Evolutionary conservation across 37 sponge, comb jelly and placozoan species (phyloP), one percentile per base, ranked within the genome.

Genomic region (Amphimedon queenslandica): DNA sequence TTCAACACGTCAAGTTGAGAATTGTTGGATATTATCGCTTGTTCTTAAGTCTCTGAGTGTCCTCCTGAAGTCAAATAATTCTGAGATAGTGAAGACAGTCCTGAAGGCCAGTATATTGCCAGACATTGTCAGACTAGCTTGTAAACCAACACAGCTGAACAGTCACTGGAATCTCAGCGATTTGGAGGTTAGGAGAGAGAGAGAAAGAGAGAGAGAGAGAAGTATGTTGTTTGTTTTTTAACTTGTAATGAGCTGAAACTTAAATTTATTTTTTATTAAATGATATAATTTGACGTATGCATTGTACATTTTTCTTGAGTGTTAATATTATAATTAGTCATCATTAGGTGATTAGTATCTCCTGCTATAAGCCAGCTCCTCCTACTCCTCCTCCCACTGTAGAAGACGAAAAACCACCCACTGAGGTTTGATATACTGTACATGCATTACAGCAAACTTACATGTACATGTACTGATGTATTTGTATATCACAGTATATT

Each of bases 81-180:
- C 34, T 37, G 76, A 74, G 5, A 76, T 86, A 40, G 55, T 86
- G 42, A 42, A 37, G 64, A 43, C 13, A 30, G 30, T 86, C 4
- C 32, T 79, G 38, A 68, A 74, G 35, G 55, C 42, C 29, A 58
- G 51, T 2, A 30, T 89, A 5, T 30, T 89, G 66, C 64, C 85
- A 42, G 24, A 40, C 18, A 66, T 89, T n/a, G 77, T 69, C 35
- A 65, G 58, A 42, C 55, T 83, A 25, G 81, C 81, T 34, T 34
- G 74, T 2, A 77, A 74, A 43, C 82, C 90, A 18, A 90, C 90
- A 28, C 60, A 77, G 40, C 38, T 84, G 63, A 85, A 80, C 35
- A 57, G 64, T 21, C 77, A 77, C 30, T 84, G 85, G 90, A 32
- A 55, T 3, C 78, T 84, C 0, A 32, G 67, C 23, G 86, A 90